These are phyloP conservation scores for Dasyornis broadbenti DNA, from an alignment of 2,113 vertebrate genomes.

Conservation along the genomic window DNA sequence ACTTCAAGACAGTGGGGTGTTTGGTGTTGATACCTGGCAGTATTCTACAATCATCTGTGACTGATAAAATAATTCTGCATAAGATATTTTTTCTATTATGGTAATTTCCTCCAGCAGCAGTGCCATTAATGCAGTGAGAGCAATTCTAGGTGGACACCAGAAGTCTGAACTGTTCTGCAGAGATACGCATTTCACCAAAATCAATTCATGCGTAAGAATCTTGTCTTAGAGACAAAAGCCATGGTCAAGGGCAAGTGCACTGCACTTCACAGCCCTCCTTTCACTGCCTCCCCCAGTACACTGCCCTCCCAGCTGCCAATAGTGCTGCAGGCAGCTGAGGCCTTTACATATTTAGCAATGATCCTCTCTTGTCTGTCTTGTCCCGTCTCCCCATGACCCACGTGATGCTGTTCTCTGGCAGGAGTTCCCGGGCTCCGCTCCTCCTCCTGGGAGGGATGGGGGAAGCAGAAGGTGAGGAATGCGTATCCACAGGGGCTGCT, in stretches of 20 bases:
- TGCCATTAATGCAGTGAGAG: not conserved
- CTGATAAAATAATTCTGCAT: not conserved
- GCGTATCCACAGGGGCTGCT: not conserved
- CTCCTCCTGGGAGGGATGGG: fast-evolving
- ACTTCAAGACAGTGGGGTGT: not conserved
- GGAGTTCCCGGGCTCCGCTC: not conserved
- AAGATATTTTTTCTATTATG: not conserved
- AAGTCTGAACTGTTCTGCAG: not conserved
- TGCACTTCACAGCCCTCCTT: not conserved
- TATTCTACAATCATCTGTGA: not conserved
- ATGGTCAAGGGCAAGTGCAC: not conserved
- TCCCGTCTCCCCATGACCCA: not conserved
- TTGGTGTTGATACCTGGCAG: not conserved
- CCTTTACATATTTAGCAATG: not conserved
- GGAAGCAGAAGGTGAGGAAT: not conserved
- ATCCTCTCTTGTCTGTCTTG: not conserved
- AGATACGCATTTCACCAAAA: not conserved
- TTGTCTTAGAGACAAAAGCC: not conserved
- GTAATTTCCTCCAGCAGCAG: not conserved
- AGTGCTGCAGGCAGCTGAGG: not conserved
- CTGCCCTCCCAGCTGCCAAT: not conserved
- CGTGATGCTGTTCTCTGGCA: not conserved
- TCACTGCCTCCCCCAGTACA: not conserved
- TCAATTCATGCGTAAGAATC: not conserved
- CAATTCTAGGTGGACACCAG: not conserved